Percentiles rank a stretch among this genome's conserved stretches.
These are phyloP conservation scores for Drosophila nannoptera DNA, from an alignment of 1,140 invertebrate genomes.

Conservation along the genomic window DNA sequence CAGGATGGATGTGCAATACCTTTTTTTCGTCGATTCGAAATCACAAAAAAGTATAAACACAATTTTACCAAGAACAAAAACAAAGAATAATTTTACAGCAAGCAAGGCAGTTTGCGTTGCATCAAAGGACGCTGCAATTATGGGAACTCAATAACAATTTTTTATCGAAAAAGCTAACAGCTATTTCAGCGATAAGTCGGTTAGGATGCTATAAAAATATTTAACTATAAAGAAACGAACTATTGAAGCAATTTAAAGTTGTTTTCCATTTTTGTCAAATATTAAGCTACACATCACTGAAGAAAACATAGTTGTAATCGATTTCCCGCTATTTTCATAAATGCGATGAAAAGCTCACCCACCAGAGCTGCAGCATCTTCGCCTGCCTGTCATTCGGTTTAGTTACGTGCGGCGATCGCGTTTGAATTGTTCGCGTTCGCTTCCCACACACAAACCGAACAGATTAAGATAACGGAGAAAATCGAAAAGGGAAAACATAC, in stretches of 20 bases:
- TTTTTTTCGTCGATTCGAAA: too few species aligned
- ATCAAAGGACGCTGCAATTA: too few species aligned
- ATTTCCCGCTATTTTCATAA: constrained; percentile 23
- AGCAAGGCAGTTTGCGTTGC: too few species aligned
- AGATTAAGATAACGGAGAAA: background rate
- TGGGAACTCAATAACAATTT: too few species aligned
- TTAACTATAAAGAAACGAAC: background rate
- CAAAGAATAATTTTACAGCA: too few species aligned
- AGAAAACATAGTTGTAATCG: background rate
- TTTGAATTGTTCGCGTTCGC: constrained; percentile 28
- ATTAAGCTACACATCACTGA: too few species aligned
- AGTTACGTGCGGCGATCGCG: constrained; percentile 37
- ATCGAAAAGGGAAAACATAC: constrained; percentile 22
- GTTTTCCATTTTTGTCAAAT: background rate
- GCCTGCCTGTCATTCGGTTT: constrained; percentile 21
- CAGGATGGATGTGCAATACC: background rate
- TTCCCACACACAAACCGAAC: background rate
- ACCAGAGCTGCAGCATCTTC: constrained; percentile 2
- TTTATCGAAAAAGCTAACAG: too few species aligned
- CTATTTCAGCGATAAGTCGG: background rate
- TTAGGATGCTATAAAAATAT: background rate
- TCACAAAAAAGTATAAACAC: too few species aligned
- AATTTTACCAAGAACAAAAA: too few species aligned
- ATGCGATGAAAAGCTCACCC: constrained; percentile 23
- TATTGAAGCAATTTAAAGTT: background rate